Evolutionary conservation across 2,888 invertebrate genomes (phyloP), one percentile per base, ranked within the genome.

Genomic region (Leptinotarsa rubiginosa): DNA sequence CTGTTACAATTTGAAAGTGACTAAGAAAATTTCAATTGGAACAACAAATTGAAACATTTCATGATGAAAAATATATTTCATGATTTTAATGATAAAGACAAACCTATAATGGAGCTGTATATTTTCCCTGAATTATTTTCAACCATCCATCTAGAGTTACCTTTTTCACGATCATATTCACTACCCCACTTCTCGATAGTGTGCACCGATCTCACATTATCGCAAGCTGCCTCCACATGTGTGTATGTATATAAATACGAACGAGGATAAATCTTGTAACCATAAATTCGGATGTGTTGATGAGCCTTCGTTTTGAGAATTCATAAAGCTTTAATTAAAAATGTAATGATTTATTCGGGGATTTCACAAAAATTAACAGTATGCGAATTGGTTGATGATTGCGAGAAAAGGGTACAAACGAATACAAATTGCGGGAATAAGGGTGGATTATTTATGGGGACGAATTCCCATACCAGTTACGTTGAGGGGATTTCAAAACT

Each of bases 241-340:
- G 78, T 75, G 77, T 77, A 77, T 76, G 68, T 76, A 71, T 71
- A 72, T 74, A 74, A 70, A 74, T 70, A 74, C 64, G 68, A 67
- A 41, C 71, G 47, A 25, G 71, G 20, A 59, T 49, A 66, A 49
- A 62, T 62, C 62, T 62, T 75, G 69, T 69, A 69, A 76, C 81
- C 72, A 81, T 82, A 81, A 82, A 82, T 82, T 76, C 75, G 70
- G 73, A 74, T 75, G 80, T 82, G 81, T 79, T 82, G 82, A 82
- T 82, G 81, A 81, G 81, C 81, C 80, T 81, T 77, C 80, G 80
- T 81, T 81, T 77, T 72, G 72, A 73, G 78, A 80, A 81, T 81
- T 79, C 77, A 77, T 78, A 77, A 77, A 78, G 71, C 76, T 80
- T 81, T 82, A 82, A 82, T 81, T 81, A 81, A 81, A 82, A 81